phyloP scores from a whole-genome alignment of 2,797 vertebrate species.

The Sarcophilus harrisii region DNA sequence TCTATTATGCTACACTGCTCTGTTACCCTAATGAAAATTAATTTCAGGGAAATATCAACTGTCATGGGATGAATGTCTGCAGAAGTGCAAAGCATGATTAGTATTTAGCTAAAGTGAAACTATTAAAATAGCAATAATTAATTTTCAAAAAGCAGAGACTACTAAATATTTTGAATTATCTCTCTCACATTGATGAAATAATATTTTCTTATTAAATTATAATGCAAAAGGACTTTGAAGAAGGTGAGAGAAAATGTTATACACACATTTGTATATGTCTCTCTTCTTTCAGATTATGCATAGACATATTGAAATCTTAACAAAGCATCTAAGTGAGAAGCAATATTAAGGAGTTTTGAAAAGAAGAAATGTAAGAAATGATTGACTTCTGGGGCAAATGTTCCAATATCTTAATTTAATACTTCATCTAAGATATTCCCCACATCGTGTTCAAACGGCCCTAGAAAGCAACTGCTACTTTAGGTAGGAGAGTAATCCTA shows the following conservation, averaged over 20 bases:
- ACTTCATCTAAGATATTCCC: not conserved
- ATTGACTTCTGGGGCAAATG: not conserved
- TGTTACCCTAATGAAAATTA: not conserved
- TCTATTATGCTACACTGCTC: not conserved
- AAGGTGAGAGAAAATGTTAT: not conserved
- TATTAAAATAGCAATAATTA: not conserved
- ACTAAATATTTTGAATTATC: not conserved
- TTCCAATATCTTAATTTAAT: not conserved
- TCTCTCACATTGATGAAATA: not conserved
- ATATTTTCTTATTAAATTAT: not conserved
- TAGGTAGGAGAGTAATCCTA: not conserved
- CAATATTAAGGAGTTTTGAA: not conserved
- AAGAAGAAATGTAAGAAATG: not conserved
- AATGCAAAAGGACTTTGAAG: not conserved
- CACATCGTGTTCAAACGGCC: not conserved
- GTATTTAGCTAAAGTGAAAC: not conserved
- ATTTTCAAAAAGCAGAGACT: not conserved
- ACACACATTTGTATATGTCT: not conserved
- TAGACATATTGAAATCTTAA: not conserved
- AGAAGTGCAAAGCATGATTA: conserved; percentile 20
- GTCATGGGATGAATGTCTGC: not conserved
- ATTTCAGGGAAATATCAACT: not conserved
- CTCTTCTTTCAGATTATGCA: not conserved
- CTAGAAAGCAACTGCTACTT: not conserved
- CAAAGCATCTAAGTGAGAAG: not conserved